A percentile compares a stretch with the other conserved stretches of the same genome.
Evolutionary conservation across 1,140 invertebrate genomes (phyloP).

Genomic region (Magallana ariakensis): DNA sequence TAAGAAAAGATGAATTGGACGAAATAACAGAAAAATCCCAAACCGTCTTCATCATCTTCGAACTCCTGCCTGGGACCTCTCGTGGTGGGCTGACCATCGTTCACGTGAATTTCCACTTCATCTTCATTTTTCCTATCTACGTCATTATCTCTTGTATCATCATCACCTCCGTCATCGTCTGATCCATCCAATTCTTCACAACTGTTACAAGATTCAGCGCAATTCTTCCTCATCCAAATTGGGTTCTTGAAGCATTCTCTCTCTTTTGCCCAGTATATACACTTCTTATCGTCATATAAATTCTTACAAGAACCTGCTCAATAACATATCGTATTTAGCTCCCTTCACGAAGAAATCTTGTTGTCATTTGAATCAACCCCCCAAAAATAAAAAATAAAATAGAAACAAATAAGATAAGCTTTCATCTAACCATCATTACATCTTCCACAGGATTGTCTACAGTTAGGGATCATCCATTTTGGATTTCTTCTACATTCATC

Average conservation of each 20-base stretch:
- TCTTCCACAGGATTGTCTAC: constrained; percentile 66
- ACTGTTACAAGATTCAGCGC: constrained; percentile 45
- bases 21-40: no score
- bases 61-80: neutral
- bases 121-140: neutral
- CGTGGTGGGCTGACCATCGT: neutral
- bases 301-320: constrained; percentile 52
- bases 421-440: constrained; percentile 64
- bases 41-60: neutral
- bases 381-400: no score
- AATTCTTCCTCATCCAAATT: constrained; percentile 51
- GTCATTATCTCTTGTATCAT: constrained; percentile 22
- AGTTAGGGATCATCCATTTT: constrained; percentile 72
- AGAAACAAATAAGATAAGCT: no score
- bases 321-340: neutral
- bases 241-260: constrained; percentile 55
- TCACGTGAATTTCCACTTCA: constrained; percentile 22
- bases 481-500: constrained; percentile 69
- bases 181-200: constrained; percentile 44
- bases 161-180: constrained; percentile 22
- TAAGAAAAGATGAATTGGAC: no score
- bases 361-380: neutral
- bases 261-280: constrained; percentile 44
- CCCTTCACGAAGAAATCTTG: neutral
- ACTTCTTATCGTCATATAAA: constrained; percentile 52